These are phyloP conservation scores for Nezara viridula DNA, from an alignment of 2,888 invertebrate genomes.

Conservation along the genomic window DNA sequence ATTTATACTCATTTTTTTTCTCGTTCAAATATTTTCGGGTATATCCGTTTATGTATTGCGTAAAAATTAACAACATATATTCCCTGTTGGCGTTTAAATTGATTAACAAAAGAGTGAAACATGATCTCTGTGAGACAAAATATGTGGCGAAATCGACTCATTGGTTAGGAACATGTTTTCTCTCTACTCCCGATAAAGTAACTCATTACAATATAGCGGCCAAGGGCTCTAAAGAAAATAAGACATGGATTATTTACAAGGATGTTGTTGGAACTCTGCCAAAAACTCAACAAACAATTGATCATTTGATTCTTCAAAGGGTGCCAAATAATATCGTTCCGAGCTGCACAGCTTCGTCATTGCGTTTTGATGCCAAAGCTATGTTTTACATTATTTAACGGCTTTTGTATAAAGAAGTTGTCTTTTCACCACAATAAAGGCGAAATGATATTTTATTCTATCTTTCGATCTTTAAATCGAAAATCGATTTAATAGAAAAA, in stretches of 20 bases:
- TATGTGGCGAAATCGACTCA: background rate
- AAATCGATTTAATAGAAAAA: too few relatives aligned
- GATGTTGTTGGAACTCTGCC: background rate
- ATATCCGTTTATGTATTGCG: too few relatives aligned
- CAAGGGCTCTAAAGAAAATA: background rate
- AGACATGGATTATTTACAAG: background rate
- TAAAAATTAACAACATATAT: too few relatives aligned
- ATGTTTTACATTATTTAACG: background rate
- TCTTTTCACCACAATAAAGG: background rate
- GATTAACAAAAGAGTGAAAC: background rate
- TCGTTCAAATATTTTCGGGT: too few relatives aligned
- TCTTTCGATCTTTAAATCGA: too few relatives aligned
- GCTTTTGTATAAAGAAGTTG: background rate
- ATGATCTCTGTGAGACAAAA: background rate
- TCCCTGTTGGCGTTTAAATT: too few relatives aligned
- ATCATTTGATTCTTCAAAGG: constrained; percentile 13
- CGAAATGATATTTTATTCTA: background rate
- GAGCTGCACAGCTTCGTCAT: background rate
- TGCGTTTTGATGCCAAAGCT: background rate
- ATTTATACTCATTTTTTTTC: too few relatives aligned
- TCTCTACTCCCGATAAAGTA: background rate
- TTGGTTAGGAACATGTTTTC: background rate
- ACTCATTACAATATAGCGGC: background rate
- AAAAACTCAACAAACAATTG: background rate
- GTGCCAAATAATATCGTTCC: constrained; percentile 13